These are phyloP conservation scores for Acyrthosiphon pisum DNA, from an alignment of 1,140 invertebrate species.

Conservation along the genomic window DNA sequence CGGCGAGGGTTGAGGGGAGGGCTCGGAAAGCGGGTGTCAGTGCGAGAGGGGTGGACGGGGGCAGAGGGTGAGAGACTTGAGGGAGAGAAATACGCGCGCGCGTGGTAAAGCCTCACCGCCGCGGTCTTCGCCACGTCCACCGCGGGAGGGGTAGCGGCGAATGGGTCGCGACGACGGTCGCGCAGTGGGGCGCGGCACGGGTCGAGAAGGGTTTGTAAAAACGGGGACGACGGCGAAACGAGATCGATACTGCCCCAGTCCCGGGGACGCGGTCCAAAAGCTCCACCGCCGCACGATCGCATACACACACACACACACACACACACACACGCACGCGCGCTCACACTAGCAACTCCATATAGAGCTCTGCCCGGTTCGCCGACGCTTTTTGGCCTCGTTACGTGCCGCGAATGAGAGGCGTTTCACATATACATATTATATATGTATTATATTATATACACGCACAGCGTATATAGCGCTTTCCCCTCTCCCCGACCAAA, in stretches of 20 bases:
- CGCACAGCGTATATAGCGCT: neutral
- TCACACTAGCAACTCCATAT: neutral
- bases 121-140: neutral
- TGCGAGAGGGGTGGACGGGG: no score
- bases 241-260: slow-evolving; percentile 55
- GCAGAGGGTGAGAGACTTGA: neutral
- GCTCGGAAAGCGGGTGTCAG: neutral
- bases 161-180: neutral
- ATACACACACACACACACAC: neutral
- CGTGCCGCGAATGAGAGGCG: slow-evolving; percentile 50
- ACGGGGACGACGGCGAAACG: slow-evolving; percentile 36
- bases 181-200: neutral
- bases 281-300: neutral
- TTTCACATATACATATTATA: slow-evolving; percentile 16
- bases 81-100: neutral
- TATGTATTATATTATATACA: neutral
- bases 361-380: slow-evolving; percentile 51
- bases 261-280: slow-evolving; percentile 55
- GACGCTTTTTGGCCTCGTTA: slow-evolving; percentile 51
- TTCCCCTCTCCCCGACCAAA: neutral
- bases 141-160: neutral
- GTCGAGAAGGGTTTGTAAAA: slow-evolving; percentile 21
- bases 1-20: neutral
- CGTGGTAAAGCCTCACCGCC: neutral
- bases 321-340: neutral